These are phyloP conservation scores for Neolamprologus tretocephalus DNA, from an alignment of 2,113 vertebrate species.

Conservation along the genomic window DNA sequence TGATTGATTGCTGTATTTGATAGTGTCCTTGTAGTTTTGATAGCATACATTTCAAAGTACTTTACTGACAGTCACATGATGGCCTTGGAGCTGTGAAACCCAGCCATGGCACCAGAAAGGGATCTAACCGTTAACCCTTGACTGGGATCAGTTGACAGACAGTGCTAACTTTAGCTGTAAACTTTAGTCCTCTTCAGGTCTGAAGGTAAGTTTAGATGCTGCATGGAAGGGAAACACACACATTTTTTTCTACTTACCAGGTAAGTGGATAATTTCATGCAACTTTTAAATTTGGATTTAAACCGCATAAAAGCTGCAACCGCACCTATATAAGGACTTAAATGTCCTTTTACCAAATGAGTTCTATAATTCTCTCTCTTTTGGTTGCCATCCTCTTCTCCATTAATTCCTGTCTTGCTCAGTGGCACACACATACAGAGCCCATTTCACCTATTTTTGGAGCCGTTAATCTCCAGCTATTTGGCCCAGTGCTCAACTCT, in stretches of 20 bases:
- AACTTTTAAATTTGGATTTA: neutral
- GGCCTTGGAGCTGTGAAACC: slow-evolving; percentile 33
- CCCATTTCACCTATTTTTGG: slow-evolving; percentile 49
- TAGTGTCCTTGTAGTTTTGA: neutral
- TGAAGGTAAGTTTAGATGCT: slow-evolving; percentile 9
- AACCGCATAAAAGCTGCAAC: neutral
- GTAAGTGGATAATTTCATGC: neutral
- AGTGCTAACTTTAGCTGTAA: slow-evolving; percentile 61
- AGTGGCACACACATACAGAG: neutral
- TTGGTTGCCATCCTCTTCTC: neutral
- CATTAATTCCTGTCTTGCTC: neutral
- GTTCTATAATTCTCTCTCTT: neutral
- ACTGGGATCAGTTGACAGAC: slow-evolving; percentile 55
- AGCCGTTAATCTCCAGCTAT: slow-evolving; percentile 56
- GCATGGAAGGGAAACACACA: neutral
- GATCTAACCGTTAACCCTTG: slow-evolving; percentile 48
- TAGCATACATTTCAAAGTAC: neutral
- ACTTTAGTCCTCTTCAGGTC: slow-evolving; percentile 39
- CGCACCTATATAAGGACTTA: neutral
- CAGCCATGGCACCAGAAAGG: slow-evolving; percentile 29
- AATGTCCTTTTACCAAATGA: neutral
- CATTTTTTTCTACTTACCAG: neutral
- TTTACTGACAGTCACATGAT: neutral
- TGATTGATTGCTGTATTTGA: neutral
- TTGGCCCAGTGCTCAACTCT: slow-evolving; percentile 38